Percentiles rank a stretch among this genome's conserved stretches.
phyloP scores from a whole-genome alignment of 30 jellyfish, hydroid and myxozoan species.

The Cassiopea xamachana region DNA sequence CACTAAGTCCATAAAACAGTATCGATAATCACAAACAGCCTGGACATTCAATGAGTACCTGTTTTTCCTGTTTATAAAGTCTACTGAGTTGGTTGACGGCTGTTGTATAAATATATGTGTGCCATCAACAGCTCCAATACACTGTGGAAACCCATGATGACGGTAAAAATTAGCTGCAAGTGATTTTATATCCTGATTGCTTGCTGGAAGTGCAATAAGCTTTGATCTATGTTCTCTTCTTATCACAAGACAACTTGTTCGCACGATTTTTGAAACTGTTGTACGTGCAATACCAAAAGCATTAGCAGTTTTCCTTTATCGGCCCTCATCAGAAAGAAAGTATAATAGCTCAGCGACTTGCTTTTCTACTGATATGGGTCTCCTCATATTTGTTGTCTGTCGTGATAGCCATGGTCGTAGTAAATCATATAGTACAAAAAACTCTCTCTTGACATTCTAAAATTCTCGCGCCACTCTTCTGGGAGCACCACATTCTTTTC shows the following conservation, averaged over 20 bases:
- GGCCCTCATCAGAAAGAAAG: constrained; percentile 7
- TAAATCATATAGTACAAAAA: constrained; percentile 17
- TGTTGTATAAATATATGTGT: no score
- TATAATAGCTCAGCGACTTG: neutral
- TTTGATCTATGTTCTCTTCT: no score
- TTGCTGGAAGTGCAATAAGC: no score
- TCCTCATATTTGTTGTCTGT: constrained; percentile 23
- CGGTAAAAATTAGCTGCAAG: no score
- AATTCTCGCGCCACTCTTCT: constrained; percentile 44
- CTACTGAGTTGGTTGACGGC: neutral
- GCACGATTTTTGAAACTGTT: no score
- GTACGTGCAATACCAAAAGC: constrained; percentile 1
- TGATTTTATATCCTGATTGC: no score
- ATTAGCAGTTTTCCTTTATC: neutral
- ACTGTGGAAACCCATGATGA: no score
- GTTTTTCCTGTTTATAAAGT: constrained; percentile 1
- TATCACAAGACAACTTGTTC: no score
- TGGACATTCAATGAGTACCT: no score
- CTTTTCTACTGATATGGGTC: neutral
- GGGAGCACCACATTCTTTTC: neutral
- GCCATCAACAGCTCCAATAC: no score
- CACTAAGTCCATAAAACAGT: no score
- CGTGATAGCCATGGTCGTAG: neutral
- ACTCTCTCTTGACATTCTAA: constrained; percentile 27
- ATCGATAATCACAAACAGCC: no score